Evolutionary conservation across 2,113 vertebrate species (phyloP).

Genomic region (Prionailurus bengalensis): DNA sequence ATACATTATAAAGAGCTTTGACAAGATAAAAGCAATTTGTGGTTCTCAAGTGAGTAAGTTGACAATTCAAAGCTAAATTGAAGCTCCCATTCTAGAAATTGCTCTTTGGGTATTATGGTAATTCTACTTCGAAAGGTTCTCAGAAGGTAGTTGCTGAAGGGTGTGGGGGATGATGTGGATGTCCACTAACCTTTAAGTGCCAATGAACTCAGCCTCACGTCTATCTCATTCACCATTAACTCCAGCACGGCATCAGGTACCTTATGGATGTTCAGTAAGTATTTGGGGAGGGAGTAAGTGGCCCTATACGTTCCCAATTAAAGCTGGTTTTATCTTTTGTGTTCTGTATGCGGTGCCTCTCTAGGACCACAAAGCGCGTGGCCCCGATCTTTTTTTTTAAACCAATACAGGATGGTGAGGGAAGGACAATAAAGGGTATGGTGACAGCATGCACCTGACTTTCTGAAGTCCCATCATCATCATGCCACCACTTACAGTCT

Average conservation of each 20-base stretch:
- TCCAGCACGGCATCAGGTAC: not conserved
- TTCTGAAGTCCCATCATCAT: not conserved
- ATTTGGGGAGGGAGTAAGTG: not conserved
- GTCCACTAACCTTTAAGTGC: not conserved
- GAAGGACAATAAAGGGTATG: not conserved
- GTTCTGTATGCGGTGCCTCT: not conserved
- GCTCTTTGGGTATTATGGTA: not conserved
- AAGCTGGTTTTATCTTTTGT: not conserved
- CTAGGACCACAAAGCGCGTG: not conserved
- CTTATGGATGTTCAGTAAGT: not conserved
- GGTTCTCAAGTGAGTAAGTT: not conserved
- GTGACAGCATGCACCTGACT: not conserved
- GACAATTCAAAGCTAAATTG: slow-evolving; percentile 13
- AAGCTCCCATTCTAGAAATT: not conserved
- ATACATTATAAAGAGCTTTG: not conserved
- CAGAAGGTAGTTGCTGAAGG: not conserved
- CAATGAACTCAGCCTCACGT: not conserved
- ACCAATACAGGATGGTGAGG: not conserved
- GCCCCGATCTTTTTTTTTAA: not conserved
- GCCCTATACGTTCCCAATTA: not conserved
- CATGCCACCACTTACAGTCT: not conserved
- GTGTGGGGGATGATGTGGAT: no score
- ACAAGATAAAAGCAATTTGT: not conserved
- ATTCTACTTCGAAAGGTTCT: not conserved
- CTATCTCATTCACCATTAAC: not conserved